These are phyloP conservation scores for Agrilus cyanescens DNA, from an alignment of 2,888 invertebrate species.

Conservation along the genomic window DNA sequence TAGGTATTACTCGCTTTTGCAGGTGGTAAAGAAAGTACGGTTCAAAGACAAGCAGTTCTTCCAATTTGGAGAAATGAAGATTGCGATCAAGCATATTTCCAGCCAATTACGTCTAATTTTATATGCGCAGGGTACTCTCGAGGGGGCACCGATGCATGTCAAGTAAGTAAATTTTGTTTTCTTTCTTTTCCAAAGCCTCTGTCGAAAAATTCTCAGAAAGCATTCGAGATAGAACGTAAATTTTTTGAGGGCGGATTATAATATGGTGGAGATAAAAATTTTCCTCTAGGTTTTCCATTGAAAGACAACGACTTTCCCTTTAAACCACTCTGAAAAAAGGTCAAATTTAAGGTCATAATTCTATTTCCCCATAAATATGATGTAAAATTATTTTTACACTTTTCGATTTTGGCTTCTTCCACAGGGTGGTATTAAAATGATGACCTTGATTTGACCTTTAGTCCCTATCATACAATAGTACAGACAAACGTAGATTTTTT, in stretches of 20 bases:
- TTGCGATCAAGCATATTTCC: conserved; percentile 82
- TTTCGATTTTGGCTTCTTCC: too few relatives aligned
- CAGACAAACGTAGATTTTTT: too few relatives aligned
- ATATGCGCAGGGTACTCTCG: conserved; percentile 81
- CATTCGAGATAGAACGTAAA: too few relatives aligned
- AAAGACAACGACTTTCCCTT: conserved; percentile 1
- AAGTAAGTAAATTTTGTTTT: conserved; percentile 39
- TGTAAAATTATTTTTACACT: too few relatives aligned
- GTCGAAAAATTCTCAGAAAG: not conserved
- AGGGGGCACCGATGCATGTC: conserved; percentile 89
- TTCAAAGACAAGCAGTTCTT: conserved; percentile 70
- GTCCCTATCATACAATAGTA: too few relatives aligned
- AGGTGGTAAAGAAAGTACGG: conserved; percentile 77
- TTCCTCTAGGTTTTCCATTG: not conserved
- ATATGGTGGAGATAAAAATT: too few relatives aligned
- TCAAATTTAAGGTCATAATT: too few relatives aligned
- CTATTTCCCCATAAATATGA: too few relatives aligned
- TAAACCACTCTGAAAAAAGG: too few relatives aligned
- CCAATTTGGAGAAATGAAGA: conserved; percentile 86
- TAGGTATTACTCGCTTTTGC: conserved; percentile 11
- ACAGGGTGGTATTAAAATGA: too few relatives aligned
- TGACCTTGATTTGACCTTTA: too few relatives aligned
- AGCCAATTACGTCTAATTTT: conserved; percentile 83
- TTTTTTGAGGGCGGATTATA: too few relatives aligned
- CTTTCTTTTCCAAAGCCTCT: not conserved